Evolutionary conservation across 2,888 invertebrate species (phyloP), one percentile per base, ranked within the genome.

Genomic region (Craniophora ligustri): DNA sequence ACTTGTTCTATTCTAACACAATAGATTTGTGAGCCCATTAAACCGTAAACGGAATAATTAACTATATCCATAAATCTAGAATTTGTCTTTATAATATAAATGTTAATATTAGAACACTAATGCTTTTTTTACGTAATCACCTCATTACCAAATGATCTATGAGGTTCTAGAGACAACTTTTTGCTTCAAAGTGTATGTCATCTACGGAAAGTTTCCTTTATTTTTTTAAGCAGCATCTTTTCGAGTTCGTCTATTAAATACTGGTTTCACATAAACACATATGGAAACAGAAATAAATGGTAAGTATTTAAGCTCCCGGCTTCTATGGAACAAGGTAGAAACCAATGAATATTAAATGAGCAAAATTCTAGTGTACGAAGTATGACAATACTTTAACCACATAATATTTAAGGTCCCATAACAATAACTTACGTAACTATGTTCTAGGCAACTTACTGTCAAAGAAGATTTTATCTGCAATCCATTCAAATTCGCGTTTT

Each of bases 401-500:
- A 48, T 54, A 34, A 50, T 38, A 57, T 57, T 51, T 51, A 30
- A 55, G 39, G 48, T 30, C 38, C 54, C 40, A 69, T 63, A 67
- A 63, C 69, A 69, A 67, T 72, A 72, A 74, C 67, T 69, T 58
- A 67, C 53, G 58, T 48, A 61, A 65, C 46, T 51, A 15, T 53
- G 58, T 67, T 57, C 56, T 56, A 63, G 59, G 55, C 49, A 72
- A 57, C 48, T 69, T 50, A 73, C 79, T 75, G 84, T 80, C 85
- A 81, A 71, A 69, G 39, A 74, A 79, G 88, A 89, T 89, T 75
- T 73, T 82, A 89, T 90, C 88, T 70, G 60, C 74, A 78, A 81
- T 80, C 76, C 68, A 80, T 87, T 86, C 79, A 82, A 85, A 85
- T 85, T 78, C 78, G 72, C 74, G 72, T 79, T 82, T 81, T 74